Base-by-base conservation (phyloP, 1,140 invertebrate genomes). In the Parasteatoda tepidariorum region DNA sequence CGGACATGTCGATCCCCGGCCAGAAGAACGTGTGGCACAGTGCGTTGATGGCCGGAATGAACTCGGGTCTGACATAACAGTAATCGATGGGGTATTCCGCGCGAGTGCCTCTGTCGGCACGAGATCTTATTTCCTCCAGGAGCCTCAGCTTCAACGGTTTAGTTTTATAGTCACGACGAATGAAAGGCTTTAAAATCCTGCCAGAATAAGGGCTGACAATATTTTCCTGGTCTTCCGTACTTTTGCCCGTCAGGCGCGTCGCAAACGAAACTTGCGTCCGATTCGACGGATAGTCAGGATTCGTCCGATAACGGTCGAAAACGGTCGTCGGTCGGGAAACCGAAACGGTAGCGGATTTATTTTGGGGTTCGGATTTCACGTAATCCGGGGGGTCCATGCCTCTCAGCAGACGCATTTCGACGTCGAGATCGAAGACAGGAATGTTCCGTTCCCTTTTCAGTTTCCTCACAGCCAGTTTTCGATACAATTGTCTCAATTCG, bases 1-100 rank as follows among this genome's bases (percentile, higher is more conserved):
- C 96, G 0, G 94, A 94, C 85, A 97, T 95, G 89, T 97, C 95
- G 84, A 97, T 95, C 38, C 95, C 95, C 11, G 95, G 94, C 95
- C 96, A 97, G 89, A 97, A 97, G 88, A 93, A 94, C 86, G 94
- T 92, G 83, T 92, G 91, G 70, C 94, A 95, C 11, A 97, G 88
- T 67, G 92, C 92, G 89, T 97, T 97, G 34, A 97, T 92, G 0
- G 94, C 94, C 2, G 95, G 93, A 84, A 97, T 94, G 88, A 97
- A 95, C 87, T 96, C 93, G 7, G 95, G 94, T 34, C 93, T 91
- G 1, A 97, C 92, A 88, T 97, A 97, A 83, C 93, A 94, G 89
- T 94, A 97, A 89, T 97, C 94, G n/a, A 95, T 91, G 1, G 93
- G 89, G 15, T 90, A 84, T 11, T 84, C 64, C 0, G 15, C 15